Evolutionary conservation across 1,140 invertebrate species (phyloP).

Genomic region (Trinorchestia longiramus): DNA sequence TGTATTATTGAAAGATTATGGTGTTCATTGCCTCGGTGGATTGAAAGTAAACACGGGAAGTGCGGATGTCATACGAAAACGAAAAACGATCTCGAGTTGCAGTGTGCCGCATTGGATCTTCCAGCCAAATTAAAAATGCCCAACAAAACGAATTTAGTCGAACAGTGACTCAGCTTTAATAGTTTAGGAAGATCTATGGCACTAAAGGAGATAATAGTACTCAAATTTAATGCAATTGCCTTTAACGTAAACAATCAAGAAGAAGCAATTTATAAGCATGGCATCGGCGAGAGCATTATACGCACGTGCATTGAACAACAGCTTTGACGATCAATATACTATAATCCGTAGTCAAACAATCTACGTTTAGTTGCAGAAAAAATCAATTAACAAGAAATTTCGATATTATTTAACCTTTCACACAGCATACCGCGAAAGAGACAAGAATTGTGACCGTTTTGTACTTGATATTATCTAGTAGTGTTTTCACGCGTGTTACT

Average conservation of each 20-base stretch:
- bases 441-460: background rate
- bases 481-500: too few species aligned
- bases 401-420: background rate
- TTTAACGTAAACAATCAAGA: background rate
- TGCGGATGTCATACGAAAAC: background rate
- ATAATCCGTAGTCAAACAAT: background rate
- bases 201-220: background rate
- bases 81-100: background rate
- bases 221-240: background rate
- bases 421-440: background rate
- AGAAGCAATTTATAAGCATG: background rate
- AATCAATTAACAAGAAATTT: background rate
- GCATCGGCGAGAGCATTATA: background rate
- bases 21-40: background rate
- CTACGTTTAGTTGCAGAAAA: background rate
- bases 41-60: background rate
- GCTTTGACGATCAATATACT: too few species aligned
- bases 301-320: background rate
- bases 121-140: background rate
- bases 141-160: background rate
- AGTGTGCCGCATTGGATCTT: background rate
- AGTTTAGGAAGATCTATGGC: background rate
- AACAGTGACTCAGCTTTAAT: background rate
- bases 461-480: too few species aligned
- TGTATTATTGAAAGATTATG: background rate